phyloP scores from a whole-genome alignment of 2,113 vertebrate species.

The Hoplias malabaricus region DNA sequence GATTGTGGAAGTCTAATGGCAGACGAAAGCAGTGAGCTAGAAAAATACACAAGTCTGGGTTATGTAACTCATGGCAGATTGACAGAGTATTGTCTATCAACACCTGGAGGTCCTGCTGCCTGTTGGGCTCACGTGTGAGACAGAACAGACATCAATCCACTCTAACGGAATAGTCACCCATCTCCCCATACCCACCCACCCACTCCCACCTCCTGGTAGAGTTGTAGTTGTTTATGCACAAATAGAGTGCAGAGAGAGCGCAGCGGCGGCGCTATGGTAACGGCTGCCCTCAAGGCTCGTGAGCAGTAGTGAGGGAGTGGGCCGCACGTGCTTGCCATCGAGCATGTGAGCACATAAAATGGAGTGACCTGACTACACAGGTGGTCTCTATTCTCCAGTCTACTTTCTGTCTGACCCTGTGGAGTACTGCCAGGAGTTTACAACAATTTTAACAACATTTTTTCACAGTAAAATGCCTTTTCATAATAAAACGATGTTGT shows the following conservation, averaged over 20 bases:
- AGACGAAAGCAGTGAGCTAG: not conserved
- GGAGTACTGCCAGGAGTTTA: too few relatives aligned
- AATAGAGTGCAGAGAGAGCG: not conserved
- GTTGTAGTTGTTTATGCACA: not conserved
- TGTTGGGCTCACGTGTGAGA: conserved; percentile 1
- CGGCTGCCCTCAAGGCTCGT: not conserved
- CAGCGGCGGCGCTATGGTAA: not conserved
- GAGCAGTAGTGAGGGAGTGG: not conserved
- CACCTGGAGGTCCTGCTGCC: not conserved
- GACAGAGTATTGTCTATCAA: not conserved
- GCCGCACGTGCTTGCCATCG: not conserved
- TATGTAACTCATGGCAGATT: conserved; percentile 10
- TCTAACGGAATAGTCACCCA: not conserved
- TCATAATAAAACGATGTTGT: too few relatives aligned
- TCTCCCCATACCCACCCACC: too few relatives aligned
- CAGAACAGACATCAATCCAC: not conserved
- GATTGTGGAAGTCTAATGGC: not conserved
- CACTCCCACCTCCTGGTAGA: not conserved
- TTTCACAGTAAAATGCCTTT: too few relatives aligned
- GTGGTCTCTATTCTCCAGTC: not conserved
- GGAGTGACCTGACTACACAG: not conserved
- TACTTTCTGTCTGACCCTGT: not conserved
- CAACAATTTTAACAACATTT: too few relatives aligned
- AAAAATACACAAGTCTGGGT: not conserved
- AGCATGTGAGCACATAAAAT: not conserved